Evolutionary conservation across 2,888 invertebrate genomes (phyloP).

Genomic region (Chymomyza amoena): DNA sequence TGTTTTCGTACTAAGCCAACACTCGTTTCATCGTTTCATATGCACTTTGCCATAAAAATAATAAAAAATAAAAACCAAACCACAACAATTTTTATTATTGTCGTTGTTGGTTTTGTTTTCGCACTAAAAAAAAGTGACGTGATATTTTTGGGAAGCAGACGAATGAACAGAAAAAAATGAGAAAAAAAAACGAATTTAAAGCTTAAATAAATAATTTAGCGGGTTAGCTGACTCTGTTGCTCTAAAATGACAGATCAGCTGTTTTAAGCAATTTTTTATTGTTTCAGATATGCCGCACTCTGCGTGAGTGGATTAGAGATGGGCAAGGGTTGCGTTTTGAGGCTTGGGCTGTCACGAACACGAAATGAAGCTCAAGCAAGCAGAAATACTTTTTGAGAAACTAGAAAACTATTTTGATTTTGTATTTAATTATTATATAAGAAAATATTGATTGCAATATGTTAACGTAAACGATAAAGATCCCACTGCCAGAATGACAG

Average conservation of each 20-base stretch:
- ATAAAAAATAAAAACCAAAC: constrained; percentile 15
- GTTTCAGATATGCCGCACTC: background rate
- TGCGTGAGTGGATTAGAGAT: background rate
- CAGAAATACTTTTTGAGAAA: too few species aligned
- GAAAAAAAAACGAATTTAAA: constrained; percentile 32
- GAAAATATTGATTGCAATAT: too few species aligned
- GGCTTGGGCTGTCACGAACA: too few species aligned
- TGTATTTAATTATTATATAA: too few species aligned
- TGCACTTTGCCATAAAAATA: constrained; percentile 33
- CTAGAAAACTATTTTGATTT: too few species aligned
- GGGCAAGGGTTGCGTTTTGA: background rate
- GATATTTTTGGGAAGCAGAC: constrained; percentile 28
- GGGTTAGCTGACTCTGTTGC: constrained; percentile 6
- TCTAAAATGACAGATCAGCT: constrained; percentile 58
- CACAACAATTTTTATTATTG: constrained; percentile 18
- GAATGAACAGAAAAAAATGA: constrained; percentile 13
- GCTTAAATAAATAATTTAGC: constrained; percentile 44
- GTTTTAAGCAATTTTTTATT: constrained; percentile 25
- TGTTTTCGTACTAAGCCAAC: constrained; percentile 5
- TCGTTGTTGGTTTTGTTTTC: constrained; percentile 23
- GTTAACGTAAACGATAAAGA: too few species aligned
- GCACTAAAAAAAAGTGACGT: constrained; percentile 48
- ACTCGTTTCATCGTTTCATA: constrained; percentile 23
- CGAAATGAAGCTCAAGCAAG: too few species aligned
- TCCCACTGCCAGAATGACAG: too few species aligned